Evolutionary conservation across 2,797 vertebrate genomes (phyloP), one percentile per base, ranked within the genome.

Genomic region (Danionella dracula): DNA sequence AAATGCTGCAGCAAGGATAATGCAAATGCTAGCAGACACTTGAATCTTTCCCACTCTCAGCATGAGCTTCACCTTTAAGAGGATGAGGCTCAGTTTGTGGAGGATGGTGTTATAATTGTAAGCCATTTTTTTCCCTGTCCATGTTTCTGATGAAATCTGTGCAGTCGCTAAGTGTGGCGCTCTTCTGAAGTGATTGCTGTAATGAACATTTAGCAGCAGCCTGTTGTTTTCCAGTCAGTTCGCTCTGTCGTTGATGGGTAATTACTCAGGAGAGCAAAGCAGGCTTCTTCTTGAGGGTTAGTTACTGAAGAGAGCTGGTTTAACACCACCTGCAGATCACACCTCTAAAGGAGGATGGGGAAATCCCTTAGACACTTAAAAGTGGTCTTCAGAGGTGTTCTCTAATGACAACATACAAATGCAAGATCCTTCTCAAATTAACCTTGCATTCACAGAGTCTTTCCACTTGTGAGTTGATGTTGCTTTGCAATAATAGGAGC

Each of bases 81-180:
- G 41, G 21, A 42, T 21, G 21, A 51, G 16, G 19, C 55, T 53
- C 8, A 13, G 60, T 41, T 64, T 37, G 11, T 56, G 29, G 27
- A 53, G 48, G 49, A 29, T 54, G 15, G 42, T 29, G 42, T 40
- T 62, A 62, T 61, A 67, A 83, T 83, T 82, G 80, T 78, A 71
- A 70, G 71, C 75, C 65, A 70, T 70, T 74, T 77, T 75, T 81
- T 57, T 57, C 16, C 11, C 11, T 75, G 73, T 69, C 41, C 77
- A 69, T 80, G 67, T 81, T 81, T 78, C 64, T 72, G 83, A 76
- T 58, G 71, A 73, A 70, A 76, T 80, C 85, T 82, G 78, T 73
- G 79, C 81, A 81, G 78, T 78, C 79, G 79, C 77, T 84, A 71
- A 76, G 76, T 82, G 84, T 82, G 80, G 77, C 80, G 79, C 79